Conservation (phyloP, 1,140 invertebrate genomes). For the Zaprionus davidi region DNA sequence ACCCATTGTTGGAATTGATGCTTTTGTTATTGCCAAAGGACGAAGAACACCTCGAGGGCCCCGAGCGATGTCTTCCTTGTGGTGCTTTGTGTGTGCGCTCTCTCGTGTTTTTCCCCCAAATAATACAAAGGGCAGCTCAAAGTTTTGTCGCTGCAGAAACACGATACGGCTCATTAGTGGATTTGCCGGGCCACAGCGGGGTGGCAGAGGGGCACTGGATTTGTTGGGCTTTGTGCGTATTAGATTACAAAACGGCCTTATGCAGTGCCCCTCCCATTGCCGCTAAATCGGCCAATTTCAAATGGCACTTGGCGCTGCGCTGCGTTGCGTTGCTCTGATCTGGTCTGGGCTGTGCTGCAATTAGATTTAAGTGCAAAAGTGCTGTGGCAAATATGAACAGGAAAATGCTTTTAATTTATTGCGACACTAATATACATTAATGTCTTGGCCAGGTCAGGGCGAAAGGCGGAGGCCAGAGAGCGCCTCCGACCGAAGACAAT, state of each 20-base stretch:
- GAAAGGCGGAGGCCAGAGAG: slow-evolving; percentile 20
- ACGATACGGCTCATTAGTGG: slow-evolving; percentile 73
- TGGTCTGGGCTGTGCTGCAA: slow-evolving; percentile 44
- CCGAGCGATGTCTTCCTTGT: not conserved
- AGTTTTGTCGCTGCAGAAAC: slow-evolving; percentile 57
- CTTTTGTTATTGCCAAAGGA: slow-evolving; percentile 29
- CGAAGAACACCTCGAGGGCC: not conserved
- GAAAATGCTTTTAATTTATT: slow-evolving; percentile 82
- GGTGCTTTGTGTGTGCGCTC: slow-evolving; percentile 11
- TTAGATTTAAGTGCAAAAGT: slow-evolving; percentile 73
- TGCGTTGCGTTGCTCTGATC: not conserved
- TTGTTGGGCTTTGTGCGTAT: slow-evolving; percentile 41
- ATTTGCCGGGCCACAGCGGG: slow-evolving; percentile 33
- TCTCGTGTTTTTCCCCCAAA: slow-evolving; percentile 13
- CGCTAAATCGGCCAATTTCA: slow-evolving; percentile 48
- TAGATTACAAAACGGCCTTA: slow-evolving; percentile 62
- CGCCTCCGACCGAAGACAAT: slow-evolving; percentile 70
- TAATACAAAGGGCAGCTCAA: slow-evolving; percentile 33
- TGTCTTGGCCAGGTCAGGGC: slow-evolving; percentile 70
- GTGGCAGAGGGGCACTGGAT: not conserved
- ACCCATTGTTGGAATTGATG: slow-evolving; percentile 28
- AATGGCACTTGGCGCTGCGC: slow-evolving; percentile 46
- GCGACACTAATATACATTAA: slow-evolving; percentile 82
- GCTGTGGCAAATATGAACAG: slow-evolving; percentile 74
- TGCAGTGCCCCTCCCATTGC: slow-evolving; percentile 4